A percentile compares a stretch with the other conserved stretches of the same genome.
These are phyloP conservation scores for Phalacrocorax carbo DNA, from an alignment of 2,113 vertebrate genomes.

Conservation along the genomic window DNA sequence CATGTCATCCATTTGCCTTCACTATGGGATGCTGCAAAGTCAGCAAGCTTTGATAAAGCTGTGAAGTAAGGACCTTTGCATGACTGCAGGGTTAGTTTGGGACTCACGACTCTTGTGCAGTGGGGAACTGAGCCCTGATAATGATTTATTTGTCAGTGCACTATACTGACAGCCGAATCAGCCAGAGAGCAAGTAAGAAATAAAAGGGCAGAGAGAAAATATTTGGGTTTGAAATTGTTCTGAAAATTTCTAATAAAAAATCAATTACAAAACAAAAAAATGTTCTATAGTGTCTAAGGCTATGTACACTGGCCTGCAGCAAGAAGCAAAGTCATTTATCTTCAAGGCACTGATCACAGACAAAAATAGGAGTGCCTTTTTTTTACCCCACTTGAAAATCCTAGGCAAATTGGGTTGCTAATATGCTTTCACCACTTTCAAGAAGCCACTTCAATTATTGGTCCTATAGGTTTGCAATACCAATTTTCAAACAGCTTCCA, in stretches of 20 bases:
- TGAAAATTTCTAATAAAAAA: constrained; percentile 65
- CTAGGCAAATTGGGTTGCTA: constrained; percentile 17
- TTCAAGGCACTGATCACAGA: constrained; percentile 28
- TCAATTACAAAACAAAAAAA: constrained; percentile 39
- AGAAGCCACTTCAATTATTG: not conserved
- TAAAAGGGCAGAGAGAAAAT: constrained; percentile 46
- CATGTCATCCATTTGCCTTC: not conserved
- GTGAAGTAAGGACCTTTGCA: not conserved
- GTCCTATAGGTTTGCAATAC: not conserved
- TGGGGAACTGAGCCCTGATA: constrained; percentile 18
- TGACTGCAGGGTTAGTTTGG: not conserved
- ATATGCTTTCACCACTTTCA: constrained; percentile 6
- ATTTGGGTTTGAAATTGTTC: constrained; percentile 59
- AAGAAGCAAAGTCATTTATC: constrained; percentile 46
- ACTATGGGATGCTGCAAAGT: not conserved
- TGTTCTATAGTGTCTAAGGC: not conserved
- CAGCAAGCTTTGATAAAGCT: not conserved
- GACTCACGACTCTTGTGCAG: not conserved
- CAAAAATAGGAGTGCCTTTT: not conserved
- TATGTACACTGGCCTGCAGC: not conserved
- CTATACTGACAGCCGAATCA: constrained; percentile 44
- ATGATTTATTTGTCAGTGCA: constrained; percentile 61
- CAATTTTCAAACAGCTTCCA: not conserved
- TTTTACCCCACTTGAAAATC: not conserved
- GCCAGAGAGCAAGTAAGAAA: constrained; percentile 36